Percentiles rank a stretch among this genome's conserved stretches.
Conservation (phyloP, 2,888 invertebrate genomes). For the Uloborus plumipes region DNA sequence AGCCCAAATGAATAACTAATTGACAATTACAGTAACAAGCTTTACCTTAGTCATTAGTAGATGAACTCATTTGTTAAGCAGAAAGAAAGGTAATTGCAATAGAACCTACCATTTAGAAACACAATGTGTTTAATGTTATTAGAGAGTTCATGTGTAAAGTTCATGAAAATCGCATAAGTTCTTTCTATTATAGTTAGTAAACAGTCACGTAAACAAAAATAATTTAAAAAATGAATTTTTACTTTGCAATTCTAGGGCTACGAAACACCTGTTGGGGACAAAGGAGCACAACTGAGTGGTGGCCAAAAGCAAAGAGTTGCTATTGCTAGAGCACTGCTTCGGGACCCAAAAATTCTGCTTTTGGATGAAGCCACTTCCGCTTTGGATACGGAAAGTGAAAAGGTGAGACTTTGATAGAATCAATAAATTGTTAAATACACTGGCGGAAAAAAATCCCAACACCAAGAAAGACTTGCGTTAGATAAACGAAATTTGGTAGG, state of each 20-base stretch:
- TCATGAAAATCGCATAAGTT: too few relatives aligned
- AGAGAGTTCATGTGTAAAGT: too few relatives aligned
- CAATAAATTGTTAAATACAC: slow-evolving; percentile 77
- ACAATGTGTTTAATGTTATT: neutral
- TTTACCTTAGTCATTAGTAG: too few relatives aligned
- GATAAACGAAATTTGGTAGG: too few relatives aligned
- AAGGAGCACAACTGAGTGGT: slow-evolving; percentile 82
- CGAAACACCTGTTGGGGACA: slow-evolving; percentile 69
- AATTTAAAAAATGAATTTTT: neutral
- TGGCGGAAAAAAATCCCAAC: too few relatives aligned
- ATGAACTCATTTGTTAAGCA: too few relatives aligned
- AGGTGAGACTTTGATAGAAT: slow-evolving; percentile 77
- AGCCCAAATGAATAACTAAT: too few relatives aligned
- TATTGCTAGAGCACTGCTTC: slow-evolving; percentile 67
- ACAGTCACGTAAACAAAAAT: too few relatives aligned
- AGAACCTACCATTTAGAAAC: neutral
- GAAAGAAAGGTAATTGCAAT: too few relatives aligned
- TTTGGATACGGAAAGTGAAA: slow-evolving; percentile 72
- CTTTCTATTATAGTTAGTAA: neutral
- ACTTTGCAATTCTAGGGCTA: slow-evolving; percentile 72
- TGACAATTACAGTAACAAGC: too few relatives aligned
- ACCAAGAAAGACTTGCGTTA: too few relatives aligned
- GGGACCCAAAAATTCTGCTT: slow-evolving; percentile 67
- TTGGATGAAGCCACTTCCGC: slow-evolving; percentile 72
- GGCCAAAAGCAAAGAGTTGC: slow-evolving; percentile 83